Base-by-base conservation (phyloP, 2,888 invertebrate genomes). In the Gymnosoma rotundatum region DNA sequence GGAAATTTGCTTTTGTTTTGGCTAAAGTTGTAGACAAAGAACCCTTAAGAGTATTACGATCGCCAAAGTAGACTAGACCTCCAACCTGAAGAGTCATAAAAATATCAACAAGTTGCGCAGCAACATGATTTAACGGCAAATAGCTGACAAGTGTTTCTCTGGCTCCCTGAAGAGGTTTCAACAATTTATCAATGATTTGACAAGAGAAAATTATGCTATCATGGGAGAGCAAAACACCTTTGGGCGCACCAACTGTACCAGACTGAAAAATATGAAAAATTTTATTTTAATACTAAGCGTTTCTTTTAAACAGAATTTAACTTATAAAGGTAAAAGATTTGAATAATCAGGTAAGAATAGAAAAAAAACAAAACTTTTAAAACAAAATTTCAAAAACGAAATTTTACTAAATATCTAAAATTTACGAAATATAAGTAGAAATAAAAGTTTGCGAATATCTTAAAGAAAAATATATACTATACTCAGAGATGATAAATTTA, bases 211-310 rank as follows among this genome's bases (percentile, higher is more conserved):
- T 94, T 18, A 98, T 91, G 91, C 96, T 97, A 92, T 98, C 98
- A 90, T 98, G 98, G 69, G 95, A 96, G 85, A 98, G 90, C 98
- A 98, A 98, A 25, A 97, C 98, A 3, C 96, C 98, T 92, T 98
- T 98, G 10, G 98, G 97, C 87, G 95, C 94, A 16, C 97, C 97
- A 74, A 96, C 95, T 0, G 97, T 98, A 32, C 97, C 97, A 0
- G 97, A 97, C 95, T 96, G 91, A 58, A 93, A 93, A 5, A 25
- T 9, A 0, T 16, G 2, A n/a, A n/a, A 1, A 32, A 32, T 32
- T 32, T 25, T 25, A 25, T 25, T 25, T 25, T 25, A 25, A 1
- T 2, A n/a, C n/a, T n/a, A n/a, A n/a, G n/a, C n/a, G n/a, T n/a
- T n/a, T n/a, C n/a, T n/a, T n/a, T n/a, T n/a, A n/a, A n/a, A n/a